phyloP scores from a whole-genome alignment of 2,797 vertebrate genomes.

The Lepilemur septentrionalis region DNA sequence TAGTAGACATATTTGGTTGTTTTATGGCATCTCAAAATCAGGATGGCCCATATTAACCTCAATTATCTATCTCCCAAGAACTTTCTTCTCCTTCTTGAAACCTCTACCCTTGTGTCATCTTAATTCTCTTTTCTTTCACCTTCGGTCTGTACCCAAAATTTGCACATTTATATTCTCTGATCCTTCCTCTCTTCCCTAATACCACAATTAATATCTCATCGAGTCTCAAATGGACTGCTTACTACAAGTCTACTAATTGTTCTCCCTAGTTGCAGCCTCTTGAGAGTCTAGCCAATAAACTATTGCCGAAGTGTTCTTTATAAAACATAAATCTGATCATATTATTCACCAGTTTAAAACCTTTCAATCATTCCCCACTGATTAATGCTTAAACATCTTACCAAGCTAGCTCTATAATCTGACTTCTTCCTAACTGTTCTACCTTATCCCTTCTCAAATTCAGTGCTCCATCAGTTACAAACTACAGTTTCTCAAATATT shows the following conservation, averaged over 20 bases:
- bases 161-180: not conserved
- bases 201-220: not conserved
- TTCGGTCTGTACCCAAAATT: not conserved
- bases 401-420: not conserved
- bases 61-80: not conserved
- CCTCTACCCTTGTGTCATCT: not conserved
- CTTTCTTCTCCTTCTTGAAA: not conserved
- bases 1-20: not conserved
- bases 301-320: not conserved
- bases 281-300: not conserved
- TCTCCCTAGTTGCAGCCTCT: not conserved
- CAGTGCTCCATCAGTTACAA: not conserved
- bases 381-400: conserved; percentile 3
- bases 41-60: not conserved
- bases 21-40: not conserved
- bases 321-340: not conserved
- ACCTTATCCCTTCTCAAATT: not conserved
- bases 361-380: not conserved
- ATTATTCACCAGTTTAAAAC: not conserved
- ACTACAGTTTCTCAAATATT: conserved; percentile 12
- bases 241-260: not conserved
- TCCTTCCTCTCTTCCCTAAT: not conserved
- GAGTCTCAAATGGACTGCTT: not conserved
- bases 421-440: not conserved
- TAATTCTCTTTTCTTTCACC: not conserved